A percentile compares a stretch with the other conserved stretches of the same genome.
Evolutionary conservation across 35 echinoderm and acorn worm species (phyloP).

Genomic region (Anneissia japonica): DNA sequence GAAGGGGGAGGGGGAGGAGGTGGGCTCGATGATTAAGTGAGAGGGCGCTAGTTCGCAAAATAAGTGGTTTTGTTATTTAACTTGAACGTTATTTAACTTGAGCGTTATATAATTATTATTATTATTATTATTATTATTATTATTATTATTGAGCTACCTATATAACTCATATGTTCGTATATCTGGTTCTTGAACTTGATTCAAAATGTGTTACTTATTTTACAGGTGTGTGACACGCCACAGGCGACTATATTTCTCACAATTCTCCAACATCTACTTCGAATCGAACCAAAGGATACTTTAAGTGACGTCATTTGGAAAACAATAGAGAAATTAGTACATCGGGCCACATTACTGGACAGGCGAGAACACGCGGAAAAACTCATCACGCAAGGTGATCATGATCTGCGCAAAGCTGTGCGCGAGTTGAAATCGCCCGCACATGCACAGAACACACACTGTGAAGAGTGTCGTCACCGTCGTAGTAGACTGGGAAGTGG

Average conservation of each 20-base stretch:
- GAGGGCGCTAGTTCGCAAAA: no score
- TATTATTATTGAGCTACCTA: no score
- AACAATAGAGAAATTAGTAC: conserved; percentile 81
- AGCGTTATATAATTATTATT: no score
- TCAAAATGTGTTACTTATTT: conserved; percentile 14
- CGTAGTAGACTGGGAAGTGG: neutral
- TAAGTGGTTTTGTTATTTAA: no score
- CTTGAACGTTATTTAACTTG: no score
- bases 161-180: no score
- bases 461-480: conserved; percentile 1
- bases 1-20: no score
- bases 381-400: conserved; percentile 53
- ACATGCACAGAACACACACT: neutral
- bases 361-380: conserved; percentile 61
- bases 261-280: conserved; percentile 92
- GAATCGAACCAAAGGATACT: conserved; percentile 67
- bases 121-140: no score
- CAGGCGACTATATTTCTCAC: conserved; percentile 63
- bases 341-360: conserved; percentile 75
- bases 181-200: no score
- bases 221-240: conserved; percentile 82
- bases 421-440: conserved; percentile 14
- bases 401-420: conserved; percentile 54
- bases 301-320: conserved; percentile 80
- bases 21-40: no score